A percentile compares a stretch with the other conserved stretches of the same genome.
Evolutionary conservation across 2,888 invertebrate species (phyloP).

Genomic region (Stegophylla sp.): DNA sequence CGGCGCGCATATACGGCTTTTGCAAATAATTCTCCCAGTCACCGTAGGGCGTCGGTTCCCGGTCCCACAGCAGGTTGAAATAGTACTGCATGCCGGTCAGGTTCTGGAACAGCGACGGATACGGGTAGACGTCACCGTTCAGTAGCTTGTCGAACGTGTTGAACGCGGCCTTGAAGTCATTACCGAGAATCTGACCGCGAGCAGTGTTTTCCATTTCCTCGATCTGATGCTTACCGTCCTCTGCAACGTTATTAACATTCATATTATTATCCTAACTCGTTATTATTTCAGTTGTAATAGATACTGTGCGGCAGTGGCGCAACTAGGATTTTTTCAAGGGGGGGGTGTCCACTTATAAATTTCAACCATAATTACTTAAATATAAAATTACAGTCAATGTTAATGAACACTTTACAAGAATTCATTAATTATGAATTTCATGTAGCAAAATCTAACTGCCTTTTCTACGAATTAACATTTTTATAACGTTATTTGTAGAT

Average conservation of each 20-base stretch:
- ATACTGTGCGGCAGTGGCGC: too few species aligned
- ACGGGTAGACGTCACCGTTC: slow-evolving; percentile 67
- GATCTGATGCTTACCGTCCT: slow-evolving; percentile 71
- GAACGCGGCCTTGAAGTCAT: slow-evolving; percentile 72
- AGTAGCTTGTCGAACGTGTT: slow-evolving; percentile 78
- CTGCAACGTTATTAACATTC: slow-evolving; percentile 63
- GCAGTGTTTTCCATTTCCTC: slow-evolving; percentile 6
- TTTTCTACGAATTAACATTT: too few species aligned
- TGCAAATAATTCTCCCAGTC: slow-evolving; percentile 65
- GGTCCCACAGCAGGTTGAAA: slow-evolving; percentile 68
- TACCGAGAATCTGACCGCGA: slow-evolving; percentile 68
- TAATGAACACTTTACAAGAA: too few species aligned
- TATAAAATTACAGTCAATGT: too few species aligned
- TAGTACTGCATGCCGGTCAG: slow-evolving; percentile 79
- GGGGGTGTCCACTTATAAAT: too few species aligned
- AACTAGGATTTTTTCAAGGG: too few species aligned
- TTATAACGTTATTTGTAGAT: too few species aligned
- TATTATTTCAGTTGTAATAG: too few species aligned
- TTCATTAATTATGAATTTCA: too few species aligned
- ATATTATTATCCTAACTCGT: too few species aligned
- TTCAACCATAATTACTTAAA: too few species aligned
- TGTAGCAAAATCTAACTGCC: too few species aligned
- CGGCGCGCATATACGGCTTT: slow-evolving; percentile 69
- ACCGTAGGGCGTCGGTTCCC: slow-evolving; percentile 61
- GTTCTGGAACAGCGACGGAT: slow-evolving; percentile 73